Base-by-base conservation (phyloP, 2,797 vertebrate species). In the Syngnathus acus region DNA sequence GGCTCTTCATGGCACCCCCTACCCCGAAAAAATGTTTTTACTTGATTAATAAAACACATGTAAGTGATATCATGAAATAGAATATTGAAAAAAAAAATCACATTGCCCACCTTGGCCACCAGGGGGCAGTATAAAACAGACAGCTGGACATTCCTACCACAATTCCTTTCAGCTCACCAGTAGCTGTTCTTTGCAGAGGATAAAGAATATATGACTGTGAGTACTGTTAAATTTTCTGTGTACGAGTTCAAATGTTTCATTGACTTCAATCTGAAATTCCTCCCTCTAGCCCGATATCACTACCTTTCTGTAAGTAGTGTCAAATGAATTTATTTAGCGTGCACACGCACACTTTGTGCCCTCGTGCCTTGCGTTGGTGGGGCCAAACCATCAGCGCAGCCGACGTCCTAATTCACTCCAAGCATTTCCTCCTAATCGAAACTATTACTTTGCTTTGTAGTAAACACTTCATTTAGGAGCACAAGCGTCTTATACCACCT, bases 301-400 rank as follows among this genome's bases (percentile, higher is more conserved):
- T 54, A 11, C 9, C 9, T 51, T 9, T 5, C 9, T 26, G 21
- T 54, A 5, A 54, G 21, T 11, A 23, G 5, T 54, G 10, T 54
- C 13, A 23, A 13, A 5, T 61, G 21, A 19, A 2, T 42, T 60
- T n/a, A 40, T 38, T 61, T 21, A 40, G 39, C 39, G 16, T n/a
- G 17, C 59, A 40, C 37, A 60, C 19, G 39, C 39, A 60, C 59
- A 42, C 39, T 61, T 42, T 61, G 59, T 42, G 37, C 38, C 59
- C 59, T 61, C 42, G 58, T 40, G 59, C 59, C 59, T 61, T 61
- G 58, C 19, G 58, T 60, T 60, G n/a, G 37, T 42, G 38, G 59
- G 39, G 38, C 59, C 42, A 32, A 32, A 17, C 9, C 59, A 21
- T 42, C 59, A 42, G 38, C 19, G 38, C 59, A 61, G 58, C 37